Percentiles rank a stretch among this genome's conserved stretches.
phyloP scores from a whole-genome alignment of 2,113 vertebrate genomes.

The Chiloscyllium plagiosum region DNA sequence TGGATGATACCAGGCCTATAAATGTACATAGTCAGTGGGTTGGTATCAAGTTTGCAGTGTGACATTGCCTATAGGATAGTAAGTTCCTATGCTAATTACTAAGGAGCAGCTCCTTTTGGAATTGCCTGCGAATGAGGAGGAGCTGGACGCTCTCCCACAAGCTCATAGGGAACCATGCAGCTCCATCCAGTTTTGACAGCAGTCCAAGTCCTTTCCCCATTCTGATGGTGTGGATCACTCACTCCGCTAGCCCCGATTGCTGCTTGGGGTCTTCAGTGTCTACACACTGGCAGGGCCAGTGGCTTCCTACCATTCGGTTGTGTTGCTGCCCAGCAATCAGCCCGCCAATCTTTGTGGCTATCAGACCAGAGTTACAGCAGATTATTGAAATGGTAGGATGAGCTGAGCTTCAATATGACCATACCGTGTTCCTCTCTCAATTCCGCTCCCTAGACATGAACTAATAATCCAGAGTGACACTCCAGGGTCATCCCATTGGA shows the following conservation, averaged over 20 bases:
- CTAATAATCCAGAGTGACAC: not conserved
- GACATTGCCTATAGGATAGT: not conserved
- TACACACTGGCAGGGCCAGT: not conserved
- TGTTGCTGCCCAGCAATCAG: not conserved
- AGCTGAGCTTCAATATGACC: not conserved
- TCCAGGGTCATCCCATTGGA: not conserved
- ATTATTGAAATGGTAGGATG: not conserved
- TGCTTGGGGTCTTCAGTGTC: not conserved
- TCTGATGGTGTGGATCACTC: not conserved
- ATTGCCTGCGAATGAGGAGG: not conserved
- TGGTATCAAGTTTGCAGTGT: not conserved
- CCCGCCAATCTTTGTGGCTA: not conserved
- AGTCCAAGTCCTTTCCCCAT: not conserved
- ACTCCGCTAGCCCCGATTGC: not conserved
- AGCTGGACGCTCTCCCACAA: not conserved
- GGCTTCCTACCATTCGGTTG: not conserved
- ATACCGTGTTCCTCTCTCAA: not conserved
- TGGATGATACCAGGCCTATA: not conserved
- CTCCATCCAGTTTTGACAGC: not conserved
- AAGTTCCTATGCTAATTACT: not conserved
- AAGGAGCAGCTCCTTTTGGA: not conserved
- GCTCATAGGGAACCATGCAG: not conserved
- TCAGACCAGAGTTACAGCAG: not conserved
- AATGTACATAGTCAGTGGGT: too few species aligned
- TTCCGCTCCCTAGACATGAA: not conserved